phyloP scores from a whole-genome alignment of 1,140 invertebrate genomes.

The Eriosoma lanigerum region DNA sequence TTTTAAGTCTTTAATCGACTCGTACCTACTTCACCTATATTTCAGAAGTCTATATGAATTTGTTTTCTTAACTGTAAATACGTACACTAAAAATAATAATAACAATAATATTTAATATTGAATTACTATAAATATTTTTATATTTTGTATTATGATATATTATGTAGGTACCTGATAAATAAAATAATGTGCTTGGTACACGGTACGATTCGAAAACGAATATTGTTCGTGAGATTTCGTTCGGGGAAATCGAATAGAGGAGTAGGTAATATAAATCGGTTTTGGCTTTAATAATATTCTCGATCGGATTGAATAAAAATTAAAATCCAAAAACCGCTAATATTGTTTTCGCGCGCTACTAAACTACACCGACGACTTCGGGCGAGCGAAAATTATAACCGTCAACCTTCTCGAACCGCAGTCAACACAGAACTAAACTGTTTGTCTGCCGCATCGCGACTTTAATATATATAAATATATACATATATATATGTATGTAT shows the following conservation, averaged over 20 bases:
- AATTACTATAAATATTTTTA: no score
- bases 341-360: background rate
- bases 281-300: constrained; percentile 22
- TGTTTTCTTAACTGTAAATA: no score
- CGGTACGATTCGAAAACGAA: constrained; percentile 5
- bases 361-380: background rate
- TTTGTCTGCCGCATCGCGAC: background rate
- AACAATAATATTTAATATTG: no score
- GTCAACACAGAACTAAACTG: constrained; percentile 48
- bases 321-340: constrained; percentile 17
- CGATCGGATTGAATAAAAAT: constrained; percentile 25
- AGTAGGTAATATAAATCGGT: constrained; percentile 6
- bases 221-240: background rate
- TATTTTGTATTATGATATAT: background rate
- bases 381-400: constrained; percentile 34
- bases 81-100: no score
- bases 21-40: no score
- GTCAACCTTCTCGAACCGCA: constrained; percentile 51
- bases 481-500: no score
- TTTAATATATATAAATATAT: constrained; percentile 16
- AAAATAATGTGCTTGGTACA: constrained; percentile 13
- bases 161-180: constrained; percentile 1
- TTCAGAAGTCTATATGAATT: no score
- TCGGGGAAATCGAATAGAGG: background rate
- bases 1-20: no score